Conservation (phyloP, 1,140 invertebrate species). For the Zaprionus ornatus region DNA sequence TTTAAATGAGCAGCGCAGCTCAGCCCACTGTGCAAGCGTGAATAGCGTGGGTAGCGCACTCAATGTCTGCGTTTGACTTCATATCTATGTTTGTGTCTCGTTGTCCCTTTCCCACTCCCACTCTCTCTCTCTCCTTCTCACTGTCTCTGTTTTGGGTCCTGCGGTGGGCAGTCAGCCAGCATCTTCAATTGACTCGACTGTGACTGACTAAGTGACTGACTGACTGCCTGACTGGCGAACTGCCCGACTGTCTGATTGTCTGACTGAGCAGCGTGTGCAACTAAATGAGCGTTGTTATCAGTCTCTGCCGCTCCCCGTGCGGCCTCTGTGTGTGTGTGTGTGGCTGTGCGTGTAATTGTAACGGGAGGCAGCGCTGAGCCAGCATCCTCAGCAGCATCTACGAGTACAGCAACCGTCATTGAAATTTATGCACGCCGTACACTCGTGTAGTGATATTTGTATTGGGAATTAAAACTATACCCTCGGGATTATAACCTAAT, state of each 20-base stretch:
- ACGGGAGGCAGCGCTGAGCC: slow-evolving; percentile 56
- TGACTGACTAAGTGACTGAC: slow-evolving; percentile 44
- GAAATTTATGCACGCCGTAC: slow-evolving; percentile 82
- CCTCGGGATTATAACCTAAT: slow-evolving; percentile 80
- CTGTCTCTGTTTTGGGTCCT: slow-evolving; percentile 29
- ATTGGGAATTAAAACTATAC: slow-evolving; percentile 83
- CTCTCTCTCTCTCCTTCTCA: slow-evolving; percentile 16
- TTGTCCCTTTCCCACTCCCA: background rate
- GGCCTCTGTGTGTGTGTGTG: slow-evolving; percentile 50
- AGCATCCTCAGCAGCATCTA: slow-evolving; percentile 34
- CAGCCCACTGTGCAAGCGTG: background rate
- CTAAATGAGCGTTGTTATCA: slow-evolving; percentile 79
- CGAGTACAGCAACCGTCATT: slow-evolving; percentile 69
- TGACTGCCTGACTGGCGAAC: slow-evolving; percentile 47
- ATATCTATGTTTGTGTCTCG: slow-evolving; percentile 29
- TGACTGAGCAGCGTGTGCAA: slow-evolving; percentile 58
- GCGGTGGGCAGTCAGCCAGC: slow-evolving; percentile 62
- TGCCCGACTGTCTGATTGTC: slow-evolving; percentile 45
- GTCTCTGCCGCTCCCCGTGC: slow-evolving; percentile 50
- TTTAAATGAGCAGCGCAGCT: slow-evolving; percentile 82
- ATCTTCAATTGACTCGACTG: slow-evolving; percentile 72
- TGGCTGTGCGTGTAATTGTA: slow-evolving; percentile 80
- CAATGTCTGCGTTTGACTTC: slow-evolving; percentile 33
- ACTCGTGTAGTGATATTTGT: slow-evolving; percentile 82
- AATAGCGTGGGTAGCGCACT: background rate